These are phyloP conservation scores for Sebastes itinus DNA, from an alignment of 2,797 vertebrate genomes.

Conservation along the genomic window DNA sequence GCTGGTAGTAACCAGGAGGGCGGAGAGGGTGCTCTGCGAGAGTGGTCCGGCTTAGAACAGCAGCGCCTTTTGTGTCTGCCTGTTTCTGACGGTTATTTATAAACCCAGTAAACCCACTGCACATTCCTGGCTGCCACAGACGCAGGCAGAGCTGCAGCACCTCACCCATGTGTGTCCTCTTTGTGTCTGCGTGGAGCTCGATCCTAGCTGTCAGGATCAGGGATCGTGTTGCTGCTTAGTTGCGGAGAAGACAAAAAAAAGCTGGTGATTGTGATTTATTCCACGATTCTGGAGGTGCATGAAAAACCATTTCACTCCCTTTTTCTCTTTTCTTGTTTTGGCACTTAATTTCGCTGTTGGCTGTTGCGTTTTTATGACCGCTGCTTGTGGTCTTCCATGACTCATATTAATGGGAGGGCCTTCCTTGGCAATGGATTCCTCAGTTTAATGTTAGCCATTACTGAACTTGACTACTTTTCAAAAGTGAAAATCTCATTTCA, in stretches of 20 bases:
- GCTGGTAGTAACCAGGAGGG: slow-evolving; percentile 32
- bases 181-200: slow-evolving; percentile 59
- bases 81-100: slow-evolving; percentile 78
- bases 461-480: slow-evolving; percentile 55
- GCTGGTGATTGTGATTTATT: background rate
- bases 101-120: slow-evolving; percentile 73
- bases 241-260: background rate
- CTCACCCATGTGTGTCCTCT: slow-evolving; percentile 73
- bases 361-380: slow-evolving; percentile 64
- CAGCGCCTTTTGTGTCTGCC: slow-evolving; percentile 80
- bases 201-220: slow-evolving; percentile 11
- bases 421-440: slow-evolving; percentile 40
- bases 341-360: slow-evolving; percentile 36
- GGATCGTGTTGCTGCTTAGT: background rate
- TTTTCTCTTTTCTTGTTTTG: slow-evolving; percentile 14
- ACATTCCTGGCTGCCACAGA: slow-evolving; percentile 75
- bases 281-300: background rate
- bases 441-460: slow-evolving; percentile 59
- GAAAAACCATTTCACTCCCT: background rate
- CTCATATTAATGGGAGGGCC: slow-evolving; percentile 66
- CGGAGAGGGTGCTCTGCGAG: slow-evolving; percentile 26
- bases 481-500: slow-evolving; percentile 26
- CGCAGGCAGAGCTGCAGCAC: slow-evolving; percentile 62
- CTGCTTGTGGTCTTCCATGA: slow-evolving; percentile 75
- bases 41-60: slow-evolving; percentile 65